Base-by-base conservation (phyloP, 2,113 vertebrate genomes). In the Ochotona princeps region DNA sequence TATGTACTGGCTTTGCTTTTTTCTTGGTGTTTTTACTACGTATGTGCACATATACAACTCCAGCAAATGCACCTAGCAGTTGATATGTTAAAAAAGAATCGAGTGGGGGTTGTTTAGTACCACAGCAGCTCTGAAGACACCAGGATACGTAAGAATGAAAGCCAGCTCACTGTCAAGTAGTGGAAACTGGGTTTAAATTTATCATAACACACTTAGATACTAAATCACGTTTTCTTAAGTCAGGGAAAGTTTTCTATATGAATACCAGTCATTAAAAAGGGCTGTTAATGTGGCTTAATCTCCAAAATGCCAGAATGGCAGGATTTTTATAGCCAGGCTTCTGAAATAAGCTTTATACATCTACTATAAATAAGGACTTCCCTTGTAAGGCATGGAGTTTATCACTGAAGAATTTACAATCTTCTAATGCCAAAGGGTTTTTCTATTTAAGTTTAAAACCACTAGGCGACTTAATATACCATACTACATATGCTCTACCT, bases 331-430 rank as follows among this genome's bases (percentile, higher is more conserved):
- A 94, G 75, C 4, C 25, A 82, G 30, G 25, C 8, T 38, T 91
- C 93, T 70, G 32, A 78, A 87, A 65, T 91, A 67, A 91, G 21
- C 12, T 83, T 74, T 49, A 23, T 38, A 80, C 7, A 82, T 69
- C 7, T 78, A 32, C 23, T 9, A 8, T 21, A 32, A 25, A 47
- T 89, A 60, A 93, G 60, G 35, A 75, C n/a, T 74, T 15, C 2
- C 44, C 60, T 12, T 60, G 1, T 66, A 66, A 86, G 15, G 44
- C 14, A 28, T 38, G 0, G 12, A 12, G 7, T 67, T 20, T 28
- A 66, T 70, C 35, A 26, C 2, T 49, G 61, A 81, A 44, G 73
- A 44, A 13, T 15, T 67, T 49, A 67, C 11, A 28, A 38, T 67
- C 44, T 60, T 54, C 5, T 38, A 57, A 11, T 72, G 21, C 83